Percentiles rank a stretch among this genome's conserved stretches.
phyloP scores from a whole-genome alignment of 2,113 vertebrate genomes.

The Gadus macrocephalus region DNA sequence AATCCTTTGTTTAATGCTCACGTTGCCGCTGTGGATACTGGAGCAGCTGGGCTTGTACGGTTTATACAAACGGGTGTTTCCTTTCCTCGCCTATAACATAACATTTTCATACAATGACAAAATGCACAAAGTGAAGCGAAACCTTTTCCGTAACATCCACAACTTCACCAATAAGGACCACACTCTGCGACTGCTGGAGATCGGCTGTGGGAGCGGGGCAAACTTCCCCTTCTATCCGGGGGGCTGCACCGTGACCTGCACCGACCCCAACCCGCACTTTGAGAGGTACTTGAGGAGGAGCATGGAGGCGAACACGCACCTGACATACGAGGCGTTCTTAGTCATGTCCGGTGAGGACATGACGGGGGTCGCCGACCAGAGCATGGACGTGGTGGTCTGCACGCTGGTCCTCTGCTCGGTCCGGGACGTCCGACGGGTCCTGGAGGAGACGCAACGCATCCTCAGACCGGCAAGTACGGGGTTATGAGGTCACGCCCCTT shows the following conservation, averaged over 20 bases:
- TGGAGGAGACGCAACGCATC: slow-evolving; percentile 73
- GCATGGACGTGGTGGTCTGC: slow-evolving; percentile 77
- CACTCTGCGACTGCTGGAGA: slow-evolving; percentile 75
- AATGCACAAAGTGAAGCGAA: slow-evolving; percentile 69
- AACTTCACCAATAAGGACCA: slow-evolving; percentile 55
- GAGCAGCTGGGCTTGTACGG: slow-evolving; percentile 62
- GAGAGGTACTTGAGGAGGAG: slow-evolving; percentile 64
- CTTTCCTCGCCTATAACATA: slow-evolving; percentile 58
- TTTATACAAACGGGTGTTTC: slow-evolving; percentile 75
- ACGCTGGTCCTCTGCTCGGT: slow-evolving; percentile 84
- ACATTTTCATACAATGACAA: slow-evolving; percentile 50
- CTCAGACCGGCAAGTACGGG: slow-evolving; percentile 74
- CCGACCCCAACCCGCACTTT: slow-evolving; percentile 78
- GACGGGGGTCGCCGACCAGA: slow-evolving; percentile 61
- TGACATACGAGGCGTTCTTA: slow-evolving; percentile 70
- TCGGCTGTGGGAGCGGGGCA: slow-evolving; percentile 77
- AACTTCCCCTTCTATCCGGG: slow-evolving; percentile 82
- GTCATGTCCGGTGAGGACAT: slow-evolving; percentile 73
- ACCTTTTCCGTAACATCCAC: slow-evolving; percentile 71
- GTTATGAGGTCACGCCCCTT: neutral
- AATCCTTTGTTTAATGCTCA: slow-evolving; percentile 51
- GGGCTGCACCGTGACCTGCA: slow-evolving; percentile 77
- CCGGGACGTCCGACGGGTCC: slow-evolving; percentile 40
- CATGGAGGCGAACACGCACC: slow-evolving; percentile 72
- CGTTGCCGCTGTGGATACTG: slow-evolving; percentile 71